Evolutionary conservation across 2,113 vertebrate species (phyloP), one percentile per base, ranked within the genome.

Genomic region (Cephalopholis sonnerati): DNA sequence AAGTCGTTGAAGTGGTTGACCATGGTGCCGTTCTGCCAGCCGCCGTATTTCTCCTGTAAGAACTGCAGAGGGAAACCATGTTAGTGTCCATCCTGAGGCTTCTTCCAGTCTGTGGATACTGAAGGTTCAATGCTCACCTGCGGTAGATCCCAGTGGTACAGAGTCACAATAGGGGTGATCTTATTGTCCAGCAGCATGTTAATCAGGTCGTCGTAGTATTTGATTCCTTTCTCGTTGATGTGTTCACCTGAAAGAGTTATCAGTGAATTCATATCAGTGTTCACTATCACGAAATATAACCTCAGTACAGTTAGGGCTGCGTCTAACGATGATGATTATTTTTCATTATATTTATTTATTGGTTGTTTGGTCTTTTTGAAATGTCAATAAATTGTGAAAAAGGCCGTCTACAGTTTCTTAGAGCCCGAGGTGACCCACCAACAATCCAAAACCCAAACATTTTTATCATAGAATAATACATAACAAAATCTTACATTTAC

Each of bases 91-190:
- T n/a, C 0, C 17, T 16, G 18, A 2, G 4, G 18, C 44, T 10
- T 25, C 16, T 1, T 9, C 11, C 41, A 5, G 0, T 36, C 44
- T 7, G 46, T 2, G 2, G 1, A 16, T 48, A 13, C n/a, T 1
- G 48, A 51, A 41, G 13, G 44, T 39, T 16, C 18, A 7, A 24
- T 41, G 22, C 94, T 90, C 41, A 98, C 97, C 96, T 98, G 97
- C 0, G 97, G 97, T 66, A 98, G 93, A 32, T 99, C 97, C 96
- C 97, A 98, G 93, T 98, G 97, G 87, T 98, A 96, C 69, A 98
- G 81, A 36, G 97, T 98, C 8, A 97, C 96, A 0, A 98, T 84
- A 0, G 97, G 97, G 1, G 93, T 97, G 85, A 98, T 96, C 27
- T 96, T 95, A 72, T 94, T 97, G 58, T 95, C 95, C 92, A 98